These are phyloP conservation scores for Theretra japonica DNA, from an alignment of 2,888 invertebrate genomes.

Conservation along the genomic window DNA sequence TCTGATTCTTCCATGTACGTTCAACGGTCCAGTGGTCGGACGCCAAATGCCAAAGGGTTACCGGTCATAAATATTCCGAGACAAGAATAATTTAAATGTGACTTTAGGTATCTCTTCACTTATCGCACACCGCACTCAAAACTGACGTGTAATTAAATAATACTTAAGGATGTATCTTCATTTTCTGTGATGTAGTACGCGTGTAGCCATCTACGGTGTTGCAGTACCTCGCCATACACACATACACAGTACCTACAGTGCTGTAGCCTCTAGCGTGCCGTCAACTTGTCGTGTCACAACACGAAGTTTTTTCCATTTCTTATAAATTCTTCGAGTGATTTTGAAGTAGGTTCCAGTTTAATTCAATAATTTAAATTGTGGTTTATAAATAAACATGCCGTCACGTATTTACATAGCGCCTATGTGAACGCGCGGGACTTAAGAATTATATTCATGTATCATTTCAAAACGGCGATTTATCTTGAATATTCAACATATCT, in stretches of 20 bases:
- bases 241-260: not conserved
- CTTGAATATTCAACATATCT: constrained; percentile 1
- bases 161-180: constrained; percentile 32
- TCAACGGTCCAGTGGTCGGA: constrained; percentile 62
- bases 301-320: constrained; percentile 15
- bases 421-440: not conserved
- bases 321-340: constrained; percentile 22
- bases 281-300: constrained; percentile 20
- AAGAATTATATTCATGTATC: not conserved
- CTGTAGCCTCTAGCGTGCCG: constrained; percentile 18
- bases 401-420: not conserved
- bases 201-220: not conserved
- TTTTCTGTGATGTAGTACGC: constrained; percentile 16
- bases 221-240: not conserved
- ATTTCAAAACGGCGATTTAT: not conserved
- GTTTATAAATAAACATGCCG: not conserved
- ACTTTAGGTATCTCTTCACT: constrained; percentile 50
- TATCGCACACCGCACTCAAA: constrained; percentile 47
- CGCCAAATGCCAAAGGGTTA: constrained; percentile 75
- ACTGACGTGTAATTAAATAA: constrained; percentile 46
- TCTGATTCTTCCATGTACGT: constrained; percentile 74
- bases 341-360: not conserved
- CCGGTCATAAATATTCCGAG: constrained; percentile 60
- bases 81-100: constrained; percentile 58
- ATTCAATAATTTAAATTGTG: constrained; percentile 19